Conservation (phyloP, 1,140 invertebrate genomes). For the Drosophila pallidifrons region DNA sequence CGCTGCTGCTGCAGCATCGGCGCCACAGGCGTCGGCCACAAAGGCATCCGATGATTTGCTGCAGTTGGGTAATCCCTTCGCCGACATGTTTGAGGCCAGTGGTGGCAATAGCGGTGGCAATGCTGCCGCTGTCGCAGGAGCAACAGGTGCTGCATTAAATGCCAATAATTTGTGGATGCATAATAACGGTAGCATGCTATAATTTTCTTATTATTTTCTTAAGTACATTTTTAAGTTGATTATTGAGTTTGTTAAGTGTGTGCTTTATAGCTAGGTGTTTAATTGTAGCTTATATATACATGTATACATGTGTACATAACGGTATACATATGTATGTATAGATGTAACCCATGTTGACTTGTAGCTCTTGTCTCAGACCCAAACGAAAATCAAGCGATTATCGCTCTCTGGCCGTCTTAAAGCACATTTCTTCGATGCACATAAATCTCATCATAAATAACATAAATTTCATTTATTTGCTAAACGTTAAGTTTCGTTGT, state of each 20-base stretch:
- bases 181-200: slow-evolving; percentile 88
- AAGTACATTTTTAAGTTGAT: slow-evolving; percentile 48
- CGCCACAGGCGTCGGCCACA: slow-evolving; percentile 76
- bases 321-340: slow-evolving; percentile 40
- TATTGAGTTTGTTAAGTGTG: slow-evolving; percentile 51
- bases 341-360: slow-evolving; percentile 39
- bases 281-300: slow-evolving; percentile 46
- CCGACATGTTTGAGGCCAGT: slow-evolving; percentile 91
- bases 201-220: slow-evolving; percentile 70
- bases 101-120: slow-evolving; percentile 84
- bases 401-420: slow-evolving; percentile 47
- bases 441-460: slow-evolving; percentile 39
- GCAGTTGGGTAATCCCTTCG: slow-evolving; percentile 95
- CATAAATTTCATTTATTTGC: slow-evolving; percentile 28
- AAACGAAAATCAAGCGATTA: slow-evolving; percentile 18
- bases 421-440: slow-evolving; percentile 59
- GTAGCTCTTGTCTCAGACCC: slow-evolving; percentile 44
- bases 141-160: slow-evolving; percentile 84
- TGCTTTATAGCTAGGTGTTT: slow-evolving; percentile 50
- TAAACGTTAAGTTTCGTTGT: slow-evolving; percentile 38
- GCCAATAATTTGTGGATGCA: slow-evolving; percentile 89
- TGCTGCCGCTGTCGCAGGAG: slow-evolving; percentile 84
- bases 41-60: slow-evolving; percentile 96
- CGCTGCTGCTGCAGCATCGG: slow-evolving; percentile 74
- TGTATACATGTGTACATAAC: slow-evolving; percentile 24